These are phyloP conservation scores for Anagyrus pseudococci DNA, from an alignment of 2,888 invertebrate species.

Conservation along the genomic window DNA sequence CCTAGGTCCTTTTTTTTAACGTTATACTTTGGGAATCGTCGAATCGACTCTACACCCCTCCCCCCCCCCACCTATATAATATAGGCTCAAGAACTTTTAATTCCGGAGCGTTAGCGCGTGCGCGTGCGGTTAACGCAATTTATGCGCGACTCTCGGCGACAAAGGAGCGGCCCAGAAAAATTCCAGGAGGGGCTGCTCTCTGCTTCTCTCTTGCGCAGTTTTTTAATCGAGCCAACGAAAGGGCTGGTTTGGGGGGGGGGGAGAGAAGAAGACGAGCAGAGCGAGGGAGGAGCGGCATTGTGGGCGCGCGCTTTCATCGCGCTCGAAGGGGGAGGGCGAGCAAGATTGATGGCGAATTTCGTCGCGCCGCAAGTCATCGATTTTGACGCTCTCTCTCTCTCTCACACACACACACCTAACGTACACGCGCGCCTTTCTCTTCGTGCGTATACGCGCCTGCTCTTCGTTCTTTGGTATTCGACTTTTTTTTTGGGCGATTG, in stretches of 20 bases:
- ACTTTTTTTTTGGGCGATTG: too few species aligned
- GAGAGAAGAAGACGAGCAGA: not conserved
- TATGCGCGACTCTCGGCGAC: not conserved
- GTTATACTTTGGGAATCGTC: too few species aligned
- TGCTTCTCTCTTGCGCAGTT: not conserved
- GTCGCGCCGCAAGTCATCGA: slow-evolving; percentile 22
- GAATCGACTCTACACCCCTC: too few species aligned
- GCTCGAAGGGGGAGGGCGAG: not conserved
- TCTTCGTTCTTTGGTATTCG: too few species aligned
- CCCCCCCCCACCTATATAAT: too few species aligned
- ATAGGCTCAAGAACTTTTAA: too few species aligned
- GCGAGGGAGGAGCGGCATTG: not conserved
- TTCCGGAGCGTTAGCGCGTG: too few species aligned
- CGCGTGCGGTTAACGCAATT: not conserved
- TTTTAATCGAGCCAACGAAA: slow-evolving; percentile 31
- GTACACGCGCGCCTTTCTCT: too few species aligned
- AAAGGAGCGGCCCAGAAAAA: slow-evolving; percentile 21
- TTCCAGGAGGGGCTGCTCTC: slow-evolving; percentile 13
- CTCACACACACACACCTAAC: too few species aligned
- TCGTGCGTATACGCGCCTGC: too few species aligned
- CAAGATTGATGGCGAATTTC: slow-evolving; percentile 34
- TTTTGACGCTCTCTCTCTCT: slow-evolving; percentile 4
- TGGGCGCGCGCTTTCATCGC: not conserved
- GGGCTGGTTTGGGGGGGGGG: not conserved
- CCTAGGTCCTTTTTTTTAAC: too few species aligned